Evolutionary conservation across 1,140 invertebrate genomes (phyloP).

Genomic region (Phymorhynchus buccinoides): DNA sequence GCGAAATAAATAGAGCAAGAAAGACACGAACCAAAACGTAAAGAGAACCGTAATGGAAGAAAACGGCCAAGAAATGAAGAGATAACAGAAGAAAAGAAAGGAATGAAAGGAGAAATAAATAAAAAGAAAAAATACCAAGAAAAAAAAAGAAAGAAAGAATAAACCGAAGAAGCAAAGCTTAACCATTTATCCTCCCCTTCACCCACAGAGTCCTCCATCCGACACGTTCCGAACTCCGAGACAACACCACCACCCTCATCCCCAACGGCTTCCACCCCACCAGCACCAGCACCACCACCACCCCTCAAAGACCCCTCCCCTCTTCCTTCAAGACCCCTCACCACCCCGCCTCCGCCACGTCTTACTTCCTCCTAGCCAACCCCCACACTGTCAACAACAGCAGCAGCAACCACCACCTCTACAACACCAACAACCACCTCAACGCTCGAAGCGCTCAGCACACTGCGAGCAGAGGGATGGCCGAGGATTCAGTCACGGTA

Average conservation of each 20-base stretch:
- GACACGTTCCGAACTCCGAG: not conserved
- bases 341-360: conserved; percentile 14
- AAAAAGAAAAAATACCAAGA: not conserved
- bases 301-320: no score
- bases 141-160: not conserved
- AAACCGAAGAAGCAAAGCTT: not conserved
- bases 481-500: not conserved
- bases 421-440: not conserved
- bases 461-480: not conserved
- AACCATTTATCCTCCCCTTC: no score
- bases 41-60: no score
- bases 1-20: not conserved
- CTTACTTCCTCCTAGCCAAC: conserved; percentile 21
- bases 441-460: not conserved
- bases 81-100: not conserved
- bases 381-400: not conserved
- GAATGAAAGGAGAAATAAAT: not conserved
- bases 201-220: not conserved
- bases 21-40: no score
- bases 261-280: not conserved
- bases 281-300: not conserved
- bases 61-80: not conserved
- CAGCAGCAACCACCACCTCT: not conserved
- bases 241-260: not conserved
- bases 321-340: not conserved